phyloP scores from a whole-genome alignment of 2,113 vertebrate species.

The Tyrannus savana region DNA sequence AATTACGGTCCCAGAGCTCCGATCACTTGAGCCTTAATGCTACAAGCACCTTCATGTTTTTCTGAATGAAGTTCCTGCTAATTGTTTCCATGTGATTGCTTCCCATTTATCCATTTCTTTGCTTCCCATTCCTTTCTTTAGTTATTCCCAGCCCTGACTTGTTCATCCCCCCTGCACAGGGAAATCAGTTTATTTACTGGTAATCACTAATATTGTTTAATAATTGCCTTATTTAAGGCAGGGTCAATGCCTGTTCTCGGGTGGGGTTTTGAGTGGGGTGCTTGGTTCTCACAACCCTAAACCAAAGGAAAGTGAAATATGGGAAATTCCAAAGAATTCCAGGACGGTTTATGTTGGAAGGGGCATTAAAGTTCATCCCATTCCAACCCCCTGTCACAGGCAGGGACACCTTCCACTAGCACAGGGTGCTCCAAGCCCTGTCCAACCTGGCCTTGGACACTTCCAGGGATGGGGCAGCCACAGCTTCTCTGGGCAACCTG shows the following conservation, averaged over 20 bases:
- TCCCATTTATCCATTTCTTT: not conserved
- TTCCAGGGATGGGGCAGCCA: not conserved
- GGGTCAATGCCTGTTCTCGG: not conserved
- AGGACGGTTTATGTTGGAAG: not conserved
- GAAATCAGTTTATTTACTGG: not conserved
- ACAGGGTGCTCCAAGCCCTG: accelerated
- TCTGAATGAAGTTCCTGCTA: slow-evolving; percentile 73
- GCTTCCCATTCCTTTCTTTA: not conserved
- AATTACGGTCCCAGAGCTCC: slow-evolving; percentile 75
- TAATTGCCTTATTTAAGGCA: not conserved
- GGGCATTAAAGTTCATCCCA: not conserved
- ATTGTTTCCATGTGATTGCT: slow-evolving; percentile 77
- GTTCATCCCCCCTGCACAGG: not conserved
- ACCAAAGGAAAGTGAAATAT: not conserved
- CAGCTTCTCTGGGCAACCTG: not conserved
- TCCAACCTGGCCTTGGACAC: not conserved
- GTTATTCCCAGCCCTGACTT: not conserved
- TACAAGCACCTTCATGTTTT: slow-evolving; percentile 76
- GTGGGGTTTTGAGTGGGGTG: not conserved
- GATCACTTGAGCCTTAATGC: slow-evolving; percentile 75
- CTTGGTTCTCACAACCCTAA: not conserved
- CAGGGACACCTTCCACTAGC: accelerated
- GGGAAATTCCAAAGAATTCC: not conserved
- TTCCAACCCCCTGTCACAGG: not conserved
- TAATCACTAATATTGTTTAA: not conserved